Percentiles rank a stretch among this genome's conserved stretches.
phyloP scores from a whole-genome alignment of 2,797 vertebrate genomes.

The Glyptemys insculpta region DNA sequence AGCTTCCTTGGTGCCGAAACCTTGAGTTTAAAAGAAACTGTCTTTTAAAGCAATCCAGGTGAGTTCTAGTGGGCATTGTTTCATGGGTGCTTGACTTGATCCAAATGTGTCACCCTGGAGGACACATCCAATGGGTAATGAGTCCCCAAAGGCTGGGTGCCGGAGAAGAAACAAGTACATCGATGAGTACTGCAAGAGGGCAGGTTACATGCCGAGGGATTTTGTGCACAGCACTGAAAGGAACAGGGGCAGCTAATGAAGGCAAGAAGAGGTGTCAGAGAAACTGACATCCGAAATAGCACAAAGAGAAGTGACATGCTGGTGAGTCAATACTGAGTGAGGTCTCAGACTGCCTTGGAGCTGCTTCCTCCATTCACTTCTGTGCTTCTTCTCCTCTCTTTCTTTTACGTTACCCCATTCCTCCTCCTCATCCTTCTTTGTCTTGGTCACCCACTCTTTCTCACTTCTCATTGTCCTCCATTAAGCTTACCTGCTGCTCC shows the following conservation, averaged over 20 bases:
- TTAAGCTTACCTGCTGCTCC: accelerated
- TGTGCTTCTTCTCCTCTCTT: background rate
- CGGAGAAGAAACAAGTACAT: background rate
- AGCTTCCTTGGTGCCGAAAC: background rate
- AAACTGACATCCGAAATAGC: background rate
- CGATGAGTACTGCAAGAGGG: accelerated
- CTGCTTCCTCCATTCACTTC: accelerated
- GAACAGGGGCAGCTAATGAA: background rate
- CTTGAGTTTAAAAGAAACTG: background rate
- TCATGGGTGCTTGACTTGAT: background rate
- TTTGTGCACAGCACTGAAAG: background rate
- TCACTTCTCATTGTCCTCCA: background rate
- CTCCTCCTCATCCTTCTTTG: background rate
- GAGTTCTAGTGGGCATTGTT: background rate
- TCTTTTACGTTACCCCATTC: accelerated
- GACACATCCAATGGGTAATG: background rate
- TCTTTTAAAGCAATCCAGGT: background rate
- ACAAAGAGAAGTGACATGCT: background rate
- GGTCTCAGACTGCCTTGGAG: background rate
- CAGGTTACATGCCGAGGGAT: background rate
- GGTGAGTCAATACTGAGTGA: background rate
- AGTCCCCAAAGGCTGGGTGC: background rate
- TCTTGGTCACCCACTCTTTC: background rate
- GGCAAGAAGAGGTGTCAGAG: background rate
- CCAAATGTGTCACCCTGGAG: background rate